phyloP scores from a whole-genome alignment of 2,888 invertebrate species.

The Schrankia costaestrigalis region DNA sequence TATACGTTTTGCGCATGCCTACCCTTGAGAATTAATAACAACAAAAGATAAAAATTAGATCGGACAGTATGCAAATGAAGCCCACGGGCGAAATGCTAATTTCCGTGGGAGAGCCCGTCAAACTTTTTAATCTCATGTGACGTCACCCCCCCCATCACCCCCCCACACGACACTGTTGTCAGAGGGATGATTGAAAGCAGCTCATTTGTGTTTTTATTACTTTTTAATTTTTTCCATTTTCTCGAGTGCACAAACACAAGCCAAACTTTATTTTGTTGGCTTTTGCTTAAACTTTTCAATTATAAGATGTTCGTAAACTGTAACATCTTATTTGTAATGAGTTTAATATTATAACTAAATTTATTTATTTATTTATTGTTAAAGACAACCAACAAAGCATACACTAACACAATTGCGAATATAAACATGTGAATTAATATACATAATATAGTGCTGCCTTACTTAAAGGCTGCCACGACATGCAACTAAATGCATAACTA shows the following conservation, averaged over 20 bases:
- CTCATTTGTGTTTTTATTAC: constrained; percentile 80
- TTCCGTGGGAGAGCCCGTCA: constrained; percentile 75
- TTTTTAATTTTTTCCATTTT: constrained; percentile 77
- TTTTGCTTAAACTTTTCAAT: constrained; percentile 1
- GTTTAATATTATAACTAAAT: no score
- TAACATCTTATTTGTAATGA: no score
- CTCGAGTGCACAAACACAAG: constrained; percentile 57
- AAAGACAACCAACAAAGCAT: no score
- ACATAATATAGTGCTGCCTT: no score
- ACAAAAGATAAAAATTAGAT: constrained; percentile 56
- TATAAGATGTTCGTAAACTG: neutral
- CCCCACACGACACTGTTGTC: constrained; percentile 50
- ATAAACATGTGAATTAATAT: no score
- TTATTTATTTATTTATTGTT: no score
- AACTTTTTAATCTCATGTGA: constrained; percentile 81
- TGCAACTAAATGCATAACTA: no score
- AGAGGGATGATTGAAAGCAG: constrained; percentile 75
- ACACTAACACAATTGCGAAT: no score
- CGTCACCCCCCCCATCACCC: constrained; percentile 44
- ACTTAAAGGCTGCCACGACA: no score
- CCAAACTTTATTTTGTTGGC: constrained; percentile 16
- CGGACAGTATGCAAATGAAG: constrained; percentile 67
- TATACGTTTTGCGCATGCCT: constrained; percentile 14
- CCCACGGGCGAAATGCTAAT: constrained; percentile 73
- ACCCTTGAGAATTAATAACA: constrained; percentile 37